Evolutionary conservation across 2,113 vertebrate species (phyloP).

Genomic region (Crotophaga sulcirostris): DNA sequence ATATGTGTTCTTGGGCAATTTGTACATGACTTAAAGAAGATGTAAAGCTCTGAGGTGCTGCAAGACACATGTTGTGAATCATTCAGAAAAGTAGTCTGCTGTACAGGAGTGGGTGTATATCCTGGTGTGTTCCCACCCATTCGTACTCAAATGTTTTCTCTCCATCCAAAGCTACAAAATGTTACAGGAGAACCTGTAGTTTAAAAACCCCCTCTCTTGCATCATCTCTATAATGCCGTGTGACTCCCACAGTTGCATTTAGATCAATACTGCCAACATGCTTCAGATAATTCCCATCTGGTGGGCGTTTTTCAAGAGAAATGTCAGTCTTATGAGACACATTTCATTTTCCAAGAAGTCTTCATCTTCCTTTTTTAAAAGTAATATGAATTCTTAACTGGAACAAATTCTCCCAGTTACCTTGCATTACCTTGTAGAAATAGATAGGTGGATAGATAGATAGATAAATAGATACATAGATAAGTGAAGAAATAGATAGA

Average conservation of each 20-base stretch:
- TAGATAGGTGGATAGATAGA: no score
- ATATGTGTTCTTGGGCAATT: background rate
- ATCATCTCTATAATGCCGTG: background rate
- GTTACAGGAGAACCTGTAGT: background rate
- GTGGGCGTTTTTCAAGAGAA: background rate
- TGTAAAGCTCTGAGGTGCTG: background rate
- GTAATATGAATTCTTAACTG: background rate
- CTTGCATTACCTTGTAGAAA: background rate
- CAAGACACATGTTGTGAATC: background rate
- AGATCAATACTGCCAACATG: background rate
- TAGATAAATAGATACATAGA: no score
- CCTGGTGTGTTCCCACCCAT: background rate
- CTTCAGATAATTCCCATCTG: background rate
- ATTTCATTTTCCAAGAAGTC: background rate
- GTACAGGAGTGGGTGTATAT: background rate
- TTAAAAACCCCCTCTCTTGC: background rate
- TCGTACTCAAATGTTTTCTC: background rate
- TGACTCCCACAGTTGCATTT: background rate
- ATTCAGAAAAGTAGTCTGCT: background rate
- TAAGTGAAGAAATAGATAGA: no score
- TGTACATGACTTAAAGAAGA: background rate
- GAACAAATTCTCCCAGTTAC: background rate
- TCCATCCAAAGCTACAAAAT: background rate
- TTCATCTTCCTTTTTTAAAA: background rate
- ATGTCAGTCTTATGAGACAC: background rate